Evolutionary conservation across 1,140 invertebrate genomes (phyloP).

Genomic region (Solenopsis invicta): DNA sequence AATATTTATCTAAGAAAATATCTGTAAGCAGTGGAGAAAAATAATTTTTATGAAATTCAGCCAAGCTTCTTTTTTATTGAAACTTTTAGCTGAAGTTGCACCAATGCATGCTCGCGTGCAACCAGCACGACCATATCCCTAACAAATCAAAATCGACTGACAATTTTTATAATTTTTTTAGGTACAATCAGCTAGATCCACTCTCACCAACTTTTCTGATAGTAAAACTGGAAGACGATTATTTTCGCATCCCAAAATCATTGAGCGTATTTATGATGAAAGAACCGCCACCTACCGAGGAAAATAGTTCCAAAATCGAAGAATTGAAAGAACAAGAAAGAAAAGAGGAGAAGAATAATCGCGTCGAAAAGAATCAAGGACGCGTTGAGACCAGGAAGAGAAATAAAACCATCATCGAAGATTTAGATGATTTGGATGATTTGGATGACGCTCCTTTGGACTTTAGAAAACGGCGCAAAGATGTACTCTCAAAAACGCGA

Average conservation of each 20-base stretch:
- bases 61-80: slow-evolving; percentile 28
- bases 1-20: background rate
- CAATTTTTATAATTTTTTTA: slow-evolving; percentile 80
- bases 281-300: slow-evolving; percentile 65
- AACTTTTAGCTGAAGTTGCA: slow-evolving; percentile 13
- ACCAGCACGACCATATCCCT: slow-evolving; percentile 31
- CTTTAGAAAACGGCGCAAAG: slow-evolving; percentile 68
- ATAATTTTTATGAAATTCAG: slow-evolving; percentile 2
- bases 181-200: slow-evolving; percentile 80
- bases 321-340: background rate
- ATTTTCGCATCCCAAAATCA: slow-evolving; percentile 82
- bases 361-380: background rate
- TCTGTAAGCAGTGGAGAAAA: background rate
- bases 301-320: slow-evolving; percentile 35
- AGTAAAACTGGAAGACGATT: slow-evolving; percentile 81
- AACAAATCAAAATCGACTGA: slow-evolving; percentile 57
- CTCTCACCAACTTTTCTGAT: slow-evolving; percentile 78
- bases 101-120: slow-evolving; percentile 66
- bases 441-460: slow-evolving; percentile 71
- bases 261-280: slow-evolving; percentile 81
- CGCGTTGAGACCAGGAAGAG: slow-evolving; percentile 35
- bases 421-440: slow-evolving; percentile 65
- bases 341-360: slow-evolving; percentile 3
- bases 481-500: slow-evolving; percentile 11
- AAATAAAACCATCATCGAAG: background rate